A percentile compares a stretch with the other conserved stretches of the same genome.
Evolutionary conservation across 2,113 vertebrate genomes (phyloP).

Genomic region (Phodopus roborovskii): DNA sequence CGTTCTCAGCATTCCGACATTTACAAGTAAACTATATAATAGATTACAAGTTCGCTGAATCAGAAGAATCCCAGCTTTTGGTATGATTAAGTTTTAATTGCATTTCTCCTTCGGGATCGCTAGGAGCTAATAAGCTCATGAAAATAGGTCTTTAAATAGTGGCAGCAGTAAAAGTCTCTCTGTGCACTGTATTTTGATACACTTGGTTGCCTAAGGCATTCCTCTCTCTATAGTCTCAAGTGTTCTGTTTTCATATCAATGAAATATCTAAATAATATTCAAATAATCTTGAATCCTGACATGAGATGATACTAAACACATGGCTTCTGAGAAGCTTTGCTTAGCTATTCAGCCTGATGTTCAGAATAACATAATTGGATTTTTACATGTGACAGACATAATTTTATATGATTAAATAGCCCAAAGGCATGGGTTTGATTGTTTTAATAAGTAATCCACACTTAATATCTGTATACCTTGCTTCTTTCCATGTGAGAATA

Average conservation of each 20-base stretch:
- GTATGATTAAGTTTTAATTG: constrained; percentile 91
- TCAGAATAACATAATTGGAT: constrained; percentile 31
- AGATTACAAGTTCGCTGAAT: constrained; percentile 88
- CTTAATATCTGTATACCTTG: background rate
- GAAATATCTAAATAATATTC: constrained; percentile 80
- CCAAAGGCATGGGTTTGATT: constrained; percentile 16
- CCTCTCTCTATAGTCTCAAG: constrained; percentile 78
- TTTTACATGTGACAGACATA: constrained; percentile 62
- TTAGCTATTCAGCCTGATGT: constrained; percentile 12
- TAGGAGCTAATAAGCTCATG: constrained; percentile 88
- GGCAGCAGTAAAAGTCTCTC: constrained; percentile 84
- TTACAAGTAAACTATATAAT: constrained; percentile 87
- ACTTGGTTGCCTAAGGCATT: constrained; percentile 81
- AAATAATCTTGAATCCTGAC: constrained; percentile 73
- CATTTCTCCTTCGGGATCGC: constrained; percentile 90
- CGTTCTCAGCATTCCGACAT: constrained; percentile 76
- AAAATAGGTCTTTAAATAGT: constrained; percentile 90
- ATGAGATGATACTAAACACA: constrained; percentile 50
- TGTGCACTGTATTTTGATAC: constrained; percentile 83
- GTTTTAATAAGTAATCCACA: constrained; percentile 43
- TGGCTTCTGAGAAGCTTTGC: background rate
- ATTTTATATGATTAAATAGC: constrained; percentile 32
- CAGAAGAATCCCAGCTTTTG: constrained; percentile 88
- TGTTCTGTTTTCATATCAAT: constrained; percentile 82
- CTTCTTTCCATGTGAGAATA: background rate